These are phyloP conservation scores for Phragmatobia fuliginosa DNA, from an alignment of 2,888 invertebrate genomes.

Conservation along the genomic window DNA sequence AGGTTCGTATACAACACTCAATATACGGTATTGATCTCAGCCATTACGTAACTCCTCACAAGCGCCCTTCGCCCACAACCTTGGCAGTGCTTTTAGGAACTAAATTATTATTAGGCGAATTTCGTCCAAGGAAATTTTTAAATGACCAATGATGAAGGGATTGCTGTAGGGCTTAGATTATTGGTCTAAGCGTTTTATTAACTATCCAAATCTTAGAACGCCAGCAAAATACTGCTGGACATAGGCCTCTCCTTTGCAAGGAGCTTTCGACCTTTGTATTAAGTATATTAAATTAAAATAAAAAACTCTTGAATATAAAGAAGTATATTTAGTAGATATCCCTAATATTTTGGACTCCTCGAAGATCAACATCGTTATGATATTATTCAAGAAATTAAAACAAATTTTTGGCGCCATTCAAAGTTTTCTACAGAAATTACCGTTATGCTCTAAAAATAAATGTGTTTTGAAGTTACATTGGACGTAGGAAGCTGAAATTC, in stretches of 20 bases:
- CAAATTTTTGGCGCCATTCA: neutral
- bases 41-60: constrained; percentile 37
- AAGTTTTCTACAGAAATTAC: too few species aligned
- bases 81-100: neutral
- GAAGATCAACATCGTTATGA: neutral
- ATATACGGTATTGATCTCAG: constrained; percentile 40
- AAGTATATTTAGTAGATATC: neutral
- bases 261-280: neutral
- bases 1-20: constrained; percentile 36
- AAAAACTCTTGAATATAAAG: neutral
- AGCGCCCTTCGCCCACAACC: constrained; percentile 13
- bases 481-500: too few species aligned
- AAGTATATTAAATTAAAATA: too few species aligned
- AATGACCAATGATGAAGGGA: too few species aligned
- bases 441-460: neutral
- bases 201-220: too few species aligned
- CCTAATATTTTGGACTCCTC: neutral
- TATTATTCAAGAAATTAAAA: neutral
- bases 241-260: too few species aligned
- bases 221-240: too few species aligned
- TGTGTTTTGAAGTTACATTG: too few species aligned
- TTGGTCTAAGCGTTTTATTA: too few species aligned
- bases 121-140: neutral
- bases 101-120: neutral
- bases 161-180: too few species aligned